A percentile compares a stretch with the other conserved stretches of the same genome.
These are phyloP conservation scores for Phalacrocorax aristotelis DNA, from an alignment of 2,113 vertebrate species.

Conservation along the genomic window DNA sequence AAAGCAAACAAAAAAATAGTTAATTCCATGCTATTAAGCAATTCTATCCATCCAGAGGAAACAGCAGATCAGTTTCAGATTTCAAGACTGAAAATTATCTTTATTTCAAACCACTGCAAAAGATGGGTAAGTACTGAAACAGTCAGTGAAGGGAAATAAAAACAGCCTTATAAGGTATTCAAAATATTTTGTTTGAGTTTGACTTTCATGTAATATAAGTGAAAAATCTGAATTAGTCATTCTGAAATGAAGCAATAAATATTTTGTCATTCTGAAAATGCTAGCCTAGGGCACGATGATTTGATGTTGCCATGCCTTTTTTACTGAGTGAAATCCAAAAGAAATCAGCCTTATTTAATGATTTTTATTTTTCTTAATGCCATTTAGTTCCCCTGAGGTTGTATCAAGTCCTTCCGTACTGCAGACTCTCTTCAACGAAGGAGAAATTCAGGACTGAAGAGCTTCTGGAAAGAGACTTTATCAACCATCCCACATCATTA, in stretches of 20 bases:
- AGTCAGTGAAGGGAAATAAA: background rate
- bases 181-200: background rate
- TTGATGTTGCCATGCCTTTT: background rate
- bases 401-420: background rate
- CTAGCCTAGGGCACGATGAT: background rate
- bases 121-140: background rate
- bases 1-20: background rate
- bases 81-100: background rate
- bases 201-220: background rate
- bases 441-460: background rate
- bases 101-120: background rate
- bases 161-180: background rate
- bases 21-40: background rate
- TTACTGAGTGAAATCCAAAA: background rate
- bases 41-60: background rate
- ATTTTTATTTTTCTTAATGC: background rate
- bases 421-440: background rate
- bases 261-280: background rate
- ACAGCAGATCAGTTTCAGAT: background rate
- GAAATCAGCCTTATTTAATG: background rate
- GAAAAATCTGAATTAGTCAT: background rate
- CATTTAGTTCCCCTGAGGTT: background rate
- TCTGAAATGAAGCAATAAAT: background rate
- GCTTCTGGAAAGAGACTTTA: background rate
- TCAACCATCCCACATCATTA: background rate